Conservation (phyloP, 2,888 invertebrate species). For the Argyresthia albistria region DNA sequence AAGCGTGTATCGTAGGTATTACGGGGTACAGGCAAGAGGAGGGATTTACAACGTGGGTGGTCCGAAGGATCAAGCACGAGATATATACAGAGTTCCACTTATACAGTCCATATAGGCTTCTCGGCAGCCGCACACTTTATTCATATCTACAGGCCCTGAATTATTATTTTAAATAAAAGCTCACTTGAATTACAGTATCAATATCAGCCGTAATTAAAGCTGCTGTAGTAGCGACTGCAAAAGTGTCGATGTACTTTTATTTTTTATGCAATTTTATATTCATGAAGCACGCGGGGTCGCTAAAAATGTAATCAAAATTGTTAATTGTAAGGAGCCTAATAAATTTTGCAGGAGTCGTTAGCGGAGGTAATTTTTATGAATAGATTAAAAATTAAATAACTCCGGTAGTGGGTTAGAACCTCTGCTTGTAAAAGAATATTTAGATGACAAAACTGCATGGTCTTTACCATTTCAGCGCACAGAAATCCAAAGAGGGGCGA, state of each 20-base stretch:
- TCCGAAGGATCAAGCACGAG: conserved; percentile 54
- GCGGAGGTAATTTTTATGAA: too few relatives aligned
- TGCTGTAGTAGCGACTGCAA: conserved; percentile 16
- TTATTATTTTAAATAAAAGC: conserved; percentile 51
- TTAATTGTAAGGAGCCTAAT: neutral
- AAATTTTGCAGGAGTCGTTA: neutral
- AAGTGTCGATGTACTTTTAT: conserved; percentile 2
- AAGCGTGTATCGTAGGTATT: conserved; percentile 12
- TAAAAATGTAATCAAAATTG: neutral
- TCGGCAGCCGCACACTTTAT: conserved; percentile 28
- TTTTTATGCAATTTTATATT: neutral
- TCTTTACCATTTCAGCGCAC: too few relatives aligned
- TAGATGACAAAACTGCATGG: too few relatives aligned
- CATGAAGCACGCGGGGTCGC: neutral
- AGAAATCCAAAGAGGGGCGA: too few relatives aligned
- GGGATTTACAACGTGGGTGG: conserved; percentile 56
- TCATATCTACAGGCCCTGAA: conserved; percentile 33
- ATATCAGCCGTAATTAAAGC: conserved; percentile 45
- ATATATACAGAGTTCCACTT: conserved; percentile 30
- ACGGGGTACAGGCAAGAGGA: conserved; percentile 30
- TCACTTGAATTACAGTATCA: conserved; percentile 41
- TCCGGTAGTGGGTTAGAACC: too few relatives aligned
- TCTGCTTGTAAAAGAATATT: too few relatives aligned
- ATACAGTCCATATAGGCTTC: conserved; percentile 16
- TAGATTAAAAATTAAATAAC: too few relatives aligned